A percentile compares a stretch with the other conserved stretches of the same genome.
Conservation (phyloP, 2,888 invertebrate genomes). For the Ceraclea dissimilis region DNA sequence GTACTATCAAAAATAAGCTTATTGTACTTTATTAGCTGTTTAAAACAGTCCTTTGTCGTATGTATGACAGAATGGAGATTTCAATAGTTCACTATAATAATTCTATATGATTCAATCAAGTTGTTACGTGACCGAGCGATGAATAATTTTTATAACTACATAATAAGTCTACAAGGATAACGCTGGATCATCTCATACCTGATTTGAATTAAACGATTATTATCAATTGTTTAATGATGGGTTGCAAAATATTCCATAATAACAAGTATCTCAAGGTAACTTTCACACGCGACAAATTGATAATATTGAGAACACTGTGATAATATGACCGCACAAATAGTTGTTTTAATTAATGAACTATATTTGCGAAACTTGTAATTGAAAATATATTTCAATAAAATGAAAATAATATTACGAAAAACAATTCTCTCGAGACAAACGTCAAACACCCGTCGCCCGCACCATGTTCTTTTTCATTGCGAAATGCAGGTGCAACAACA, state of each 20-base stretch:
- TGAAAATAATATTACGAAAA: background rate
- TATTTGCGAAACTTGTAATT: background rate
- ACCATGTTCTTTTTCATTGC: background rate
- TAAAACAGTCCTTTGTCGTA: too few species aligned
- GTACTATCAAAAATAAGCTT: too few species aligned
- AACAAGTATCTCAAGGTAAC: slow-evolving; percentile 24
- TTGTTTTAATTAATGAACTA: background rate
- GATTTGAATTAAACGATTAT: slow-evolving; percentile 14
- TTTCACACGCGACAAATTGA: slow-evolving; percentile 14
- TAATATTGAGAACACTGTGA: background rate
- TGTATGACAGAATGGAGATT: too few species aligned
- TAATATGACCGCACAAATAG: background rate
- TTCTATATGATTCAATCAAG: too few species aligned
- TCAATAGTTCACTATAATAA: too few species aligned
- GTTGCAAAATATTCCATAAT: slow-evolving; percentile 2
- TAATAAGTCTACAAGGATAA: slow-evolving; percentile 8
- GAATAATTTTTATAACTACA: background rate
- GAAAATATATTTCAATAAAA: background rate
- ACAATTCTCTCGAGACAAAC: background rate
- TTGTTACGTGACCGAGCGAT: too few species aligned
- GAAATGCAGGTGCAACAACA: background rate
- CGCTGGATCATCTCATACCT: slow-evolving; percentile 13
- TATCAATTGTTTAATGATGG: slow-evolving; percentile 14
- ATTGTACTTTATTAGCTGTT: too few species aligned
- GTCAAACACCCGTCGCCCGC: background rate